A percentile compares a stretch with the other conserved stretches of the same genome.
Evolutionary conservation across 2,113 vertebrate genomes (phyloP).

Genomic region (Microtus montanus): DNA sequence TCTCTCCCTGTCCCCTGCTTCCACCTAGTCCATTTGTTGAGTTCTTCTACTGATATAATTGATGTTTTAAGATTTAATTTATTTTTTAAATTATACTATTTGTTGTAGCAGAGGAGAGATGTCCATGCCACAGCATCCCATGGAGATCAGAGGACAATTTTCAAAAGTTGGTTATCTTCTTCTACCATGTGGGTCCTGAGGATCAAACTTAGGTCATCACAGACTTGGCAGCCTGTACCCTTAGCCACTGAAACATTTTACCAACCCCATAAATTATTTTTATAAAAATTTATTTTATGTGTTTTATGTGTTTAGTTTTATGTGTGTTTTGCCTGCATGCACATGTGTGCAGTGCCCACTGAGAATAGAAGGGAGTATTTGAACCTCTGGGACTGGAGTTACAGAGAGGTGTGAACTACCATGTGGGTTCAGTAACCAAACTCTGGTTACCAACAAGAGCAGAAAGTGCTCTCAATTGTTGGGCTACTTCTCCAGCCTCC

Average conservation of each 20-base stretch:
- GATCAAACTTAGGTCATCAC: neutral
- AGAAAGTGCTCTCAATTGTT: neutral
- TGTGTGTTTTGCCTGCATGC: neutral
- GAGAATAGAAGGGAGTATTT: neutral
- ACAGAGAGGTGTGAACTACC: neutral
- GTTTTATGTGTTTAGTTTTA: neutral
- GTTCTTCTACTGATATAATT: neutral
- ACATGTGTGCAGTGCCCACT: neutral
- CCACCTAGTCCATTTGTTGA: neutral
- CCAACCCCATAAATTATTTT: neutral
- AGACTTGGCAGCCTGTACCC: neutral
- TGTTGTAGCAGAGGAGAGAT: neutral
- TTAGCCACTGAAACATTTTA: neutral
- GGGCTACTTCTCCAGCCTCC: neutral
- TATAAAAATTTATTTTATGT: neutral
- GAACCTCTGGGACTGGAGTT: neutral
- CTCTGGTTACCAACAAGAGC: neutral
- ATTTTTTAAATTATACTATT: neutral
- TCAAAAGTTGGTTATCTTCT: neutral
- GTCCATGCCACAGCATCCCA: neutral
- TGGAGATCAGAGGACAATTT: neutral
- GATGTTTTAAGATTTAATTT: neutral
- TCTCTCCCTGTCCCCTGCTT: neutral
- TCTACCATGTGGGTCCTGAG: neutral
- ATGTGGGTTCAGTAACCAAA: neutral